A percentile compares a stretch with the other conserved stretches of the same genome.
These are phyloP conservation scores for Cygnus buccinator DNA, from an alignment of 2,113 vertebrate species.

Conservation along the genomic window DNA sequence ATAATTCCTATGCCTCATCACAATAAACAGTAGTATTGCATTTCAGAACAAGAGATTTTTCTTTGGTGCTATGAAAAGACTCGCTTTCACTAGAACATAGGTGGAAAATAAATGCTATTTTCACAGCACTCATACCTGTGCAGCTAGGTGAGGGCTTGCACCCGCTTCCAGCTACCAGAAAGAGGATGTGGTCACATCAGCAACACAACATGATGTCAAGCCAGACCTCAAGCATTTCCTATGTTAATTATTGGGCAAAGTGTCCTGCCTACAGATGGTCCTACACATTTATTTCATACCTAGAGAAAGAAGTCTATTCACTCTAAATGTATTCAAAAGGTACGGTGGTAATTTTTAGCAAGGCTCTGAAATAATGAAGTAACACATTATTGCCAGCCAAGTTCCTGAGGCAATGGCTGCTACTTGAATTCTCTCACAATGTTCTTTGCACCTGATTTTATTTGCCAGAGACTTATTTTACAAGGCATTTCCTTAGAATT, in stretches of 20 bases:
- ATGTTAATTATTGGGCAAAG: neutral
- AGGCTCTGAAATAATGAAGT: neutral
- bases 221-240: conserved; percentile 30
- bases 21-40: neutral
- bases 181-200: neutral
- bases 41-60: neutral
- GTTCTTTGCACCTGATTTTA: neutral
- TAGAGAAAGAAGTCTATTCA: conserved; percentile 6
- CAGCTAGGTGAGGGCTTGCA: neutral
- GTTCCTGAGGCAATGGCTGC: neutral
- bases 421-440: neutral
- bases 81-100: neutral
- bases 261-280: neutral
- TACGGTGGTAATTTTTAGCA: neutral
- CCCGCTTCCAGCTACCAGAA: neutral
- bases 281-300: neutral
- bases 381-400: neutral
- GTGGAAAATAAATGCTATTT: neutral
- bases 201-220: neutral
- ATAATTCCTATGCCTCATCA: neutral
- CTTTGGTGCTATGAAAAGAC: neutral
- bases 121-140: neutral
- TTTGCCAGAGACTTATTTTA: neutral
- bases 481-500: neutral
- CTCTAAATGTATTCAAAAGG: neutral